Percentiles rank a stretch among this genome's conserved stretches.
Conservation (phyloP, 2,113 vertebrate species). For the Rattus rattus region DNA sequence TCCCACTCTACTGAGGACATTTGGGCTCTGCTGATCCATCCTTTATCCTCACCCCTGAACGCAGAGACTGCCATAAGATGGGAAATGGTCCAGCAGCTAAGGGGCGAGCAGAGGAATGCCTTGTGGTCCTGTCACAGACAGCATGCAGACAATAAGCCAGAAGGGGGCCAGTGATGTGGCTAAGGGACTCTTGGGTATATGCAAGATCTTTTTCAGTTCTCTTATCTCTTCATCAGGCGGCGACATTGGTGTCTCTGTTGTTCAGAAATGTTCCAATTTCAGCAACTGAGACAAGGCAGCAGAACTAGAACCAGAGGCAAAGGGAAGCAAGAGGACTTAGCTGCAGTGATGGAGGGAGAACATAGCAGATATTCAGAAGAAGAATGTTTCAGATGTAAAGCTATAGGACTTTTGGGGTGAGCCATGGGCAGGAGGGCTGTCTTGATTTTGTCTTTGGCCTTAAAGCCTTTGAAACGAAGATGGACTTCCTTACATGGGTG, state of each 20-base stretch:
- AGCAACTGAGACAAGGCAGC: not conserved
- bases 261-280: not conserved
- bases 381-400: not conserved
- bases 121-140: not conserved
- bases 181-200: not conserved
- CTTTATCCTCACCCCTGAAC: not conserved
- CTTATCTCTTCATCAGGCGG: not conserved
- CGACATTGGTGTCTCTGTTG: accelerated
- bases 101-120: not conserved
- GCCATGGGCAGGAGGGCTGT: not conserved
- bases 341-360: not conserved
- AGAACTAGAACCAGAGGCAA: not conserved
- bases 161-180: not conserved
- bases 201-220: not conserved
- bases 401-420: not conserved
- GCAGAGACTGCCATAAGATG: not conserved
- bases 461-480: not conserved
- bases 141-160: not conserved
- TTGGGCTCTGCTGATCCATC: accelerated
- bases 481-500: not conserved
- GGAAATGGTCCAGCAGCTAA: not conserved
- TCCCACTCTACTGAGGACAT: accelerated
- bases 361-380: not conserved
- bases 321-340: not conserved
- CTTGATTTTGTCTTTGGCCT: not conserved